Base-by-base conservation (phyloP, 92 coral and sea anemone species). In the Hydrozoanthus gracilis region DNA sequence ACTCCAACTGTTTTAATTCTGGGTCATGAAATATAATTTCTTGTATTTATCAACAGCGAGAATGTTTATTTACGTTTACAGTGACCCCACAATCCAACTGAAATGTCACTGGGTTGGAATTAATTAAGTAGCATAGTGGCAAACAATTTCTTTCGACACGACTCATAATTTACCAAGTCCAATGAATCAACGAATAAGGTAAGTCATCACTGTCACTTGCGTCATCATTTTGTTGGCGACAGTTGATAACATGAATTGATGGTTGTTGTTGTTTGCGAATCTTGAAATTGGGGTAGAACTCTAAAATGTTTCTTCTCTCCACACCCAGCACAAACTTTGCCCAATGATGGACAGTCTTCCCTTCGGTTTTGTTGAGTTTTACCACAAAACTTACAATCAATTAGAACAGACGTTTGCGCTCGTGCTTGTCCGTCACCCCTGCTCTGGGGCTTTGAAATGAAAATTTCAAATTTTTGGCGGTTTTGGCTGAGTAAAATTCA, bases 11-110 rank as follows among this genome's bases (percentile, higher is more conserved):
- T 17, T 76, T 62, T 14, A 64, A 45, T 17, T 74, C 48, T 10
- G 82, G 83, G 44, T 75, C 83, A 44, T 75, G 17, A 86, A 86
- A 73, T 13, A 86, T 60, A n/a, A n/a, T 18, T 17, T 7, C 17
- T 86, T 82, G 55, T 76, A 75, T 12, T 11, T 44, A 51, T 86
- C 75, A 4, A 60, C 75, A 5, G 88, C 62, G 10, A 75, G 51
- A 15, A 65, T 86, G 58, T 86, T n/a, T n/a, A n/a, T n/a, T n/a
- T n/a, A n/a, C n/a, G n/a, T n/a, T 74, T 12, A 75, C 83, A 44
- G 88, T 86, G 14, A 73, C 86, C 70, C 90, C 90, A 76, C 80
- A 76, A 1, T 71, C 87, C 27, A 84, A 76, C 77, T 84, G 87
- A 54, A 78, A 78, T 54, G 47, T 78, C 78, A 89, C 92, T 69